Conservation (phyloP, 1,140 invertebrate genomes). For the Pogonognathellus flavescens region DNA sequence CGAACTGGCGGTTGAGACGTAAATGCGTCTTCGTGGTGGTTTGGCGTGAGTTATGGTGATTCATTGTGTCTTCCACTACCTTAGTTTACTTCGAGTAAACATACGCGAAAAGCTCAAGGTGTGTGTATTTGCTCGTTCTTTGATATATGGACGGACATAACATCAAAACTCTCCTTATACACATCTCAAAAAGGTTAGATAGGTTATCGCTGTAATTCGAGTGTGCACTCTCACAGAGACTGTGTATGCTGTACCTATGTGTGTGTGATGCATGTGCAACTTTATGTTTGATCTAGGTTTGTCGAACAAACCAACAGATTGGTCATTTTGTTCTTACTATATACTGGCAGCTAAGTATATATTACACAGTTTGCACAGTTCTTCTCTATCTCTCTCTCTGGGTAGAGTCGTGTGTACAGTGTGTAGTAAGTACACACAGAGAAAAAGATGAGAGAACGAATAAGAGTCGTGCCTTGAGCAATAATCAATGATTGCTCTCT, state of each 20-base stretch:
- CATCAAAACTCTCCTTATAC: no score
- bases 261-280: background rate
- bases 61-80: constrained; percentile 27
- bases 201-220: background rate
- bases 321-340: no score
- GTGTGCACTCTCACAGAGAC: background rate
- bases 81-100: background rate
- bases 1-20: constrained; percentile 32
- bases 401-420: background rate
- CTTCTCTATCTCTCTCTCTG: no score
- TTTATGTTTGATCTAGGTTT: constrained; percentile 38
- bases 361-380: background rate
- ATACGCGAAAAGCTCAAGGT: background rate
- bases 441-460: background rate
- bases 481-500: constrained; percentile 14
- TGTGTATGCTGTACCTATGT: background rate
- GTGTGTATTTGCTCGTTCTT: no score
- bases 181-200: background rate
- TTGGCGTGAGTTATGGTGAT: constrained; percentile 38
- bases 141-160: no score
- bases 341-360: no score
- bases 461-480: constrained; percentile 21
- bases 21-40: constrained; percentile 39
- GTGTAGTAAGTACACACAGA: background rate
- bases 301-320: constrained; percentile 19